These are phyloP conservation scores for Hylomyscus alleni DNA, from an alignment of 2,797 vertebrate genomes.

Conservation along the genomic window DNA sequence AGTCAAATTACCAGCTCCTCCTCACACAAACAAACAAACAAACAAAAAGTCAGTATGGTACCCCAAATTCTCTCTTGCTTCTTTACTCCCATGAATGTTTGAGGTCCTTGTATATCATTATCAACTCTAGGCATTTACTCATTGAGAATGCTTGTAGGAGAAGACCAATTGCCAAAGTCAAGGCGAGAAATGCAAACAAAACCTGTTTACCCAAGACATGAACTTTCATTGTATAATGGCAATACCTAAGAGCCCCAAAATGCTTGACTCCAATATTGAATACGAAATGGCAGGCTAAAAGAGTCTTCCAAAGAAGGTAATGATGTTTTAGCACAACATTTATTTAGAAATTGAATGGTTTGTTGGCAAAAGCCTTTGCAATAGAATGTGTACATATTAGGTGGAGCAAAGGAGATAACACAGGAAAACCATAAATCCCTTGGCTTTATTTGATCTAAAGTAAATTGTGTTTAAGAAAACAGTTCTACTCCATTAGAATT, in stretches of 20 bases:
- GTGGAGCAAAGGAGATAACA: background rate
- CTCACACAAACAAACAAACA: background rate
- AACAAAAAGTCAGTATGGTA: background rate
- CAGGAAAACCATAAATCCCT: background rate
- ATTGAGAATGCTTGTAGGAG: constrained; percentile 11
- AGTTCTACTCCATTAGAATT: background rate
- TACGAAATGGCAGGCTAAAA: constrained; percentile 60
- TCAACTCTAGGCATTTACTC: background rate
- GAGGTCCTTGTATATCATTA: background rate
- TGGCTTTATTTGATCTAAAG: constrained; percentile 31
- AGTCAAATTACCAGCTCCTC: background rate
- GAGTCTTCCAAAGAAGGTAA: constrained; percentile 55
- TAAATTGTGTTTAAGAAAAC: constrained; percentile 18
- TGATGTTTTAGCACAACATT: constrained; percentile 31
- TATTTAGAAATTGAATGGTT: constrained; percentile 64
- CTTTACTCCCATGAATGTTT: background rate
- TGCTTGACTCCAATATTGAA: background rate
- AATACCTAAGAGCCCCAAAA: constrained; percentile 20
- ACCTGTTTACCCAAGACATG: constrained; percentile 11
- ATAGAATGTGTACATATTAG: background rate
- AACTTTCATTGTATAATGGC: background rate
- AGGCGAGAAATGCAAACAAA: constrained; percentile 32
- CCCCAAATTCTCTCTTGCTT: background rate
- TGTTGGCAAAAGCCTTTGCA: constrained; percentile 41
- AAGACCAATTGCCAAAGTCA: constrained; percentile 42